phyloP scores from a whole-genome alignment of 2,888 invertebrate genomes.

The Macaria notata region DNA sequence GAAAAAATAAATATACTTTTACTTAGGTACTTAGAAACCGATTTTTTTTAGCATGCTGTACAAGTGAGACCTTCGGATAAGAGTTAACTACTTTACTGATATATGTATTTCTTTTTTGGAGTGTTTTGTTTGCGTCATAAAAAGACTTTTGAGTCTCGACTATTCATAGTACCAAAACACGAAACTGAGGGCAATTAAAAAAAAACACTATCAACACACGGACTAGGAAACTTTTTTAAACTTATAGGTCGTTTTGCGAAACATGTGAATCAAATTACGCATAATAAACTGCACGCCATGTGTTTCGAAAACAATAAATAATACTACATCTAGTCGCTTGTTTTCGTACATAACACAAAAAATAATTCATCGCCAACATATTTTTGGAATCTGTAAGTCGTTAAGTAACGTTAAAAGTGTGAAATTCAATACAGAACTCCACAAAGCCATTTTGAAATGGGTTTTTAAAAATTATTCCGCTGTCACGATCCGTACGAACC shows the following conservation, averaged over 20 bases:
- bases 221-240: too few relatives aligned
- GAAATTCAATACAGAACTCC: constrained; percentile 69
- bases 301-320: background rate
- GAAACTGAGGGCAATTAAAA: too few relatives aligned
- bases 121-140: too few relatives aligned
- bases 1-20: background rate
- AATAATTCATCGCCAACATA: constrained; percentile 35
- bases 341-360: background rate
- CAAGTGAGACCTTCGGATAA: too few relatives aligned
- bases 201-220: too few relatives aligned
- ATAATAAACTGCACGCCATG: background rate
- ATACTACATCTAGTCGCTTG: background rate
- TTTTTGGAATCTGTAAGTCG: constrained; percentile 63
- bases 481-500: constrained; percentile 60
- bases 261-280: constrained; percentile 6
- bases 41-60: background rate
- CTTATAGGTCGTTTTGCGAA: background rate
- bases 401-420: constrained; percentile 54
- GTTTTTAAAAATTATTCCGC: constrained; percentile 62
- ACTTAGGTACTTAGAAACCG: background rate
- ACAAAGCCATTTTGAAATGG: constrained; percentile 59
- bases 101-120: too few relatives aligned
- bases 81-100: too few relatives aligned
- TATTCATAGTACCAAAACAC: too few relatives aligned
- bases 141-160: too few relatives aligned